Percentiles rank a stretch among this genome's conserved stretches.
Conservation (phyloP, 1,140 invertebrate genomes). For the Bombus waltoni region DNA sequence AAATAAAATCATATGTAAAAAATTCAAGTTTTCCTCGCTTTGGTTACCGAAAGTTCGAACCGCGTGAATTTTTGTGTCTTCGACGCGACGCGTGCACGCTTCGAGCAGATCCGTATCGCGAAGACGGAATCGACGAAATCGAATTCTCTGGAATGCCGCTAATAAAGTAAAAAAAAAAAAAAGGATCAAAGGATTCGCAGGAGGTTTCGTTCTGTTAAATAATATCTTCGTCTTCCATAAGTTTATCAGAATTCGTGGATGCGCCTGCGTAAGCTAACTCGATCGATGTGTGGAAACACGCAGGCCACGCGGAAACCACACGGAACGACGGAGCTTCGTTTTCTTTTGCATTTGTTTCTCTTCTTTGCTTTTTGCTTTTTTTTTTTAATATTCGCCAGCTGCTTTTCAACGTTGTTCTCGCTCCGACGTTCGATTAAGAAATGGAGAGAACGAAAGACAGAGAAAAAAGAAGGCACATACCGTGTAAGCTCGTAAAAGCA, state of each 20-base stretch:
- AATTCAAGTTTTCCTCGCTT: too few species aligned
- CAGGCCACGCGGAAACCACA: conserved; percentile 1
- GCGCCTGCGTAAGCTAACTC: conserved; percentile 39
- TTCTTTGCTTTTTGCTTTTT: neutral
- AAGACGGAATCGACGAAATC: too few species aligned
- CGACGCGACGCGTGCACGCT: too few species aligned
- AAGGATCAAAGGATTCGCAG: neutral
- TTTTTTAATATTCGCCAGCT: neutral
- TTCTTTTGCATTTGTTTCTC: too few species aligned
- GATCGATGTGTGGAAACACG: conserved; percentile 37
- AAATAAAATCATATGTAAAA: too few species aligned
- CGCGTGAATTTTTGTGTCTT: too few species aligned
- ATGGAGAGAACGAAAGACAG: too few species aligned
- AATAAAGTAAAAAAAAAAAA: neutral
- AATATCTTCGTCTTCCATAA: conserved; percentile 7
- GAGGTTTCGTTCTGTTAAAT: neutral
- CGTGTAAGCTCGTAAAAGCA: neutral
- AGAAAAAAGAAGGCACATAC: too few species aligned
- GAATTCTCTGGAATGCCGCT: too few species aligned
- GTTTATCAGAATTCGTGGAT: neutral
- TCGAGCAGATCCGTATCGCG: too few species aligned
- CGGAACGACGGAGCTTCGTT: neutral
- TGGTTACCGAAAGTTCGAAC: too few species aligned
- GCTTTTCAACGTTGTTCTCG: too few species aligned
- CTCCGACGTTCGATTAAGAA: neutral